Base-by-base conservation (phyloP, 2,113 vertebrate species). In the Columba janthina region DNA sequence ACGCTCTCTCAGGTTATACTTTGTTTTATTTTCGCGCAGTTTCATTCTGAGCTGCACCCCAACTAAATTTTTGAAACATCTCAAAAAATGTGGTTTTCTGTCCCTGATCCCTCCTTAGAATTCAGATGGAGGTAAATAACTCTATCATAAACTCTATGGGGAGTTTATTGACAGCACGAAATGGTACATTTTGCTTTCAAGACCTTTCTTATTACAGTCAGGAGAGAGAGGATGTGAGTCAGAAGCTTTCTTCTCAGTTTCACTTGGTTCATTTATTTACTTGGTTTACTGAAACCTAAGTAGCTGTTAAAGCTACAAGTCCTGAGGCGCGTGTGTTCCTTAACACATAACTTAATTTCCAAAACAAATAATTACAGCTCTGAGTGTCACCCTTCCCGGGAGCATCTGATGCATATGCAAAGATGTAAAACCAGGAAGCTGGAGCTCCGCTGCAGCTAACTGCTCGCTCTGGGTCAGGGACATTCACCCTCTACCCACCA, bases 341-440 rank as follows among this genome's bases (percentile, higher is more conserved):
- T 94, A 95, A 72, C 69, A 85, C 69, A 86, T 57, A 95, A 84
- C 94, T 94, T 86, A 83, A 86, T 94, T 93, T 96, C 93, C 96
- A 97, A 97, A 97, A 96, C 92, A 97, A 98, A 97, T 48, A 80
- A 88, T 89, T 89, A 78, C 88, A 93, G 42, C 91, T 89, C 44
- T 46, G 85, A 94, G 89, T 87, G 95, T 94, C 92, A 79, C 34
- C 57, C 74, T 87, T 95, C 82, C 91, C 46, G 11, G 78, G 78
- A 96, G 93, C 71, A 54, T 54, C 78, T 91, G 56, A 93, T 94
- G 89, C 64, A 94, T 89, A 87, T 89, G 76, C 70, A 83, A 85
- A 93, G 90, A 92, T 26, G 38, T 53, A 83, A 90, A 87, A 44
- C 72, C 50, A 13, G 40, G 51, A 61, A 24, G 24, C 10, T 65